Evolutionary conservation across 2,888 invertebrate genomes (phyloP).

Genomic region (Sipunculus nudus): DNA sequence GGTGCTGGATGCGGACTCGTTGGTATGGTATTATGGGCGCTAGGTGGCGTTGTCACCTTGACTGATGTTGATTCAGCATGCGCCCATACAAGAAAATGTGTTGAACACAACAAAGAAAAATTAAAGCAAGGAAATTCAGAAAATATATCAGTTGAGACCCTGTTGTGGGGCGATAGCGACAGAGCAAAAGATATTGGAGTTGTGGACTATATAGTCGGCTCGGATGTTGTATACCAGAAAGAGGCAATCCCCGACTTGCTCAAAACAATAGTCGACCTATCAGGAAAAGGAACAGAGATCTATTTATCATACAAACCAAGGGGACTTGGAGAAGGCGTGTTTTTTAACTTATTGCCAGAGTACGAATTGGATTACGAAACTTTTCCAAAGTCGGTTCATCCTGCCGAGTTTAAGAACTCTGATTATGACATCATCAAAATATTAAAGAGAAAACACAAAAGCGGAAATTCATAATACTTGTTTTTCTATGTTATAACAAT

Average conservation of each 20-base stretch:
- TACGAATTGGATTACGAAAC: slow-evolving; percentile 16
- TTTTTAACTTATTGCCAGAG: slow-evolving; percentile 25
- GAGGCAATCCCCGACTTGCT: slow-evolving; percentile 16
- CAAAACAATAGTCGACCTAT: slow-evolving; percentile 19
- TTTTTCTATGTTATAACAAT: too few species aligned
- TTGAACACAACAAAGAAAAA: slow-evolving; percentile 16
- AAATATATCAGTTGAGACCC: neutral
- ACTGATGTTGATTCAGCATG: slow-evolving; percentile 32
- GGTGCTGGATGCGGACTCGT: slow-evolving; percentile 43
- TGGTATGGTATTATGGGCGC: slow-evolving; percentile 31
- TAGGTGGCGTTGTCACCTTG: slow-evolving; percentile 28
- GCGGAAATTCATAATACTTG: too few species aligned
- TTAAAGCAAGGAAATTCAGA: neutral
- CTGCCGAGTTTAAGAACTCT: slow-evolving; percentile 25
- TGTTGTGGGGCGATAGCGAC: neutral
- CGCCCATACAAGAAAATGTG: slow-evolving; percentile 22
- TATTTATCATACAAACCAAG: slow-evolving; percentile 35
- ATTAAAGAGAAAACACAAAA: too few species aligned
- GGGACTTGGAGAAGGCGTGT: slow-evolving; percentile 36
- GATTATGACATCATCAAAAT: slow-evolving; percentile 30
- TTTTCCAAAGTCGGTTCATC: slow-evolving; percentile 13
- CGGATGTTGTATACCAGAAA: slow-evolving; percentile 38
- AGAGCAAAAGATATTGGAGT: neutral
- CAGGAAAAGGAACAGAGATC: slow-evolving; percentile 15
- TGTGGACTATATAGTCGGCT: slow-evolving; percentile 34